Base-by-base conservation (phyloP, 2,888 invertebrate genomes). In the Stenodema calcarata region DNA sequence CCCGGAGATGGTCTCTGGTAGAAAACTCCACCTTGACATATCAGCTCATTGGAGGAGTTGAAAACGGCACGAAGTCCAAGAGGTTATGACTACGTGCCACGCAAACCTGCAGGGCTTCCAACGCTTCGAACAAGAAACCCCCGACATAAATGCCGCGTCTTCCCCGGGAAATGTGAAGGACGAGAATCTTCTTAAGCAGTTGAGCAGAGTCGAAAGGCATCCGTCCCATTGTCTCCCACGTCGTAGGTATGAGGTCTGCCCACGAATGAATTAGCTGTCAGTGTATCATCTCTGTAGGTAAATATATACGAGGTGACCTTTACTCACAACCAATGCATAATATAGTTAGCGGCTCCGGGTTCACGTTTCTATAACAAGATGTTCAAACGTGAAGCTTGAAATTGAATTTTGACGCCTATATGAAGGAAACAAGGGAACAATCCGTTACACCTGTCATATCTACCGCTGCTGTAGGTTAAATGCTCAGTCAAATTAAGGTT, bases 21-120 rank as follows among this genome's bases (percentile, higher is more conserved):
- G 80, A n/a, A 30, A 44, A 78, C 80, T 30, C 54, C n/a, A 80
- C 80, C 80, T 80, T 80, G 80, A 80, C 80, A 80, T 80, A 80
- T 80, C 80, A 80, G 80, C 54, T 80, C 80, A 80, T 28, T 23
- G 27, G 78, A 6, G 23, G 42, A 78, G 78, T 41, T 69, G 69
- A 28, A 73, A 30, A 30, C 50, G 27, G 42, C 80, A 80, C 80
- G 80, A 80, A 80, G 50, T 30, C 42, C 27, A 44, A 50, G 50
- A 28, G 30, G 35, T 80, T 80, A 80, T 80, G 80, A 54, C 50
- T 30, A 27, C 80, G 16, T 16, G 41, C 78, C 42, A 78, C 78
- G 78, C 78, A 41, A 78, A 47, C 78, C 78, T 16, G 41, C n/a
- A 76, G 28, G 11, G n/a, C 30, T 73, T 73, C 73, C 73, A 41